phyloP scores from a whole-genome alignment of 2,113 vertebrate genomes.

The Nannobrachium achirus region DNA sequence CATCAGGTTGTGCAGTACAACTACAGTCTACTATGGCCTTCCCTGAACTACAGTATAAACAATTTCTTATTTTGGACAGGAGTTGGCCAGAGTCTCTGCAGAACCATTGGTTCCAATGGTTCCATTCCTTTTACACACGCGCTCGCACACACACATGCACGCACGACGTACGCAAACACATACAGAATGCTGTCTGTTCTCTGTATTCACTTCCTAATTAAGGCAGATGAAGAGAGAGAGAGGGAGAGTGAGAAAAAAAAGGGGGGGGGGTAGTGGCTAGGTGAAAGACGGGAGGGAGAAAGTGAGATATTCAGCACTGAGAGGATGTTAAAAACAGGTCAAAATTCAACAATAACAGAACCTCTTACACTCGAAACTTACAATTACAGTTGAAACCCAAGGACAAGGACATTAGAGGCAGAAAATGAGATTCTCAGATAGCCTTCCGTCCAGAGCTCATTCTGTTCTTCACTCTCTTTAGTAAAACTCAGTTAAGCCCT shows the following conservation, averaged over 20 bases:
- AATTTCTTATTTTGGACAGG: slow-evolving; percentile 35
- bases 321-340: slow-evolving; percentile 37
- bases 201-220: slow-evolving; percentile 69
- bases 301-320: slow-evolving; percentile 13
- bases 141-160: slow-evolving; percentile 1
- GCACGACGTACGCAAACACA: slow-evolving; percentile 18
- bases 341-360: slow-evolving; percentile 42
- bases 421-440: background rate
- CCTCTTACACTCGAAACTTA: background rate
- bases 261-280: background rate
- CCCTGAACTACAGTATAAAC: slow-evolving; percentile 1
- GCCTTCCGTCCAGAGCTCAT: background rate
- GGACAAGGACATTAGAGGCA: background rate
- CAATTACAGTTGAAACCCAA: no score
- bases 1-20: background rate
- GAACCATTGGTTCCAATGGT: slow-evolving; percentile 20
- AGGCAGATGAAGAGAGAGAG: slow-evolving; percentile 50
- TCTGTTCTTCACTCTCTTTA: background rate
- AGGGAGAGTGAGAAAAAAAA: background rate
- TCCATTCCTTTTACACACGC: slow-evolving; percentile 26
- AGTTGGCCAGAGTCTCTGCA: slow-evolving; percentile 37
- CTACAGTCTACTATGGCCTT: background rate
- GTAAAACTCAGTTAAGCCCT: slow-evolving; percentile 5
- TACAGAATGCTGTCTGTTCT: slow-evolving; percentile 43
- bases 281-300: background rate